Base-by-base conservation (phyloP, 2,888 invertebrate species). In the Galerucella nymphaeae region DNA sequence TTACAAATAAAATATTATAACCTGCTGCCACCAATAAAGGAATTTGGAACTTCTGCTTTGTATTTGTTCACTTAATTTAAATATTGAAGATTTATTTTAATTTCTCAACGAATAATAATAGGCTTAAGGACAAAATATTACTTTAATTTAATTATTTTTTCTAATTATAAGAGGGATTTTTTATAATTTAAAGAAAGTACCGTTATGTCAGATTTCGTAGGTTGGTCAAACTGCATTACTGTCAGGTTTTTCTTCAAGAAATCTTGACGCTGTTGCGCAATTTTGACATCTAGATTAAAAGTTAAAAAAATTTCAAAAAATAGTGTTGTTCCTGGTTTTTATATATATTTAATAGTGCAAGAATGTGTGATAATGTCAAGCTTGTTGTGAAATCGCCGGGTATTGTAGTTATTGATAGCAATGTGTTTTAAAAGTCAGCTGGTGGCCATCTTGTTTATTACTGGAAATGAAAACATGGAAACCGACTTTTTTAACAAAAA, bases 401-500 rank as follows among this genome's bases (percentile, higher is more conserved):
- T 71, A 20, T 68, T 64, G 42, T 55, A 69, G 55, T 62, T 68
- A 72, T 76, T 66, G 58, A 23, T 42, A 62, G 74, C 76, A 77
- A 78, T 78, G 78, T 80, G 80, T 81, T 78, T 77, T 78, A 76
- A 79, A 75, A 78, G 80, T 83, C 82, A 83, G 81, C 83, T 84
- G 85, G 85, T 80, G 82, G 86, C 86, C 86, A 86, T 86, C 84
- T 86, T 86, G 86, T 85, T 82, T 83, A 80, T 82, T 80, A 79
- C 77, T 78, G 77, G 80, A 76, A 84, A 83, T 81, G 83, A 84
- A 85, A 85, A 85, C 83, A 86, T 85, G 85, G 82, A 84, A 84
- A 83, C 81, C 76, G 83, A 84, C 80, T 81, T 82, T 79, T 82
- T 80, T 78, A 70, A 79, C 67, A 61, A 58, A 66, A 70, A 73